Evolutionary conservation across 2,888 invertebrate species (phyloP).

Genomic region (Julus scandinavius): DNA sequence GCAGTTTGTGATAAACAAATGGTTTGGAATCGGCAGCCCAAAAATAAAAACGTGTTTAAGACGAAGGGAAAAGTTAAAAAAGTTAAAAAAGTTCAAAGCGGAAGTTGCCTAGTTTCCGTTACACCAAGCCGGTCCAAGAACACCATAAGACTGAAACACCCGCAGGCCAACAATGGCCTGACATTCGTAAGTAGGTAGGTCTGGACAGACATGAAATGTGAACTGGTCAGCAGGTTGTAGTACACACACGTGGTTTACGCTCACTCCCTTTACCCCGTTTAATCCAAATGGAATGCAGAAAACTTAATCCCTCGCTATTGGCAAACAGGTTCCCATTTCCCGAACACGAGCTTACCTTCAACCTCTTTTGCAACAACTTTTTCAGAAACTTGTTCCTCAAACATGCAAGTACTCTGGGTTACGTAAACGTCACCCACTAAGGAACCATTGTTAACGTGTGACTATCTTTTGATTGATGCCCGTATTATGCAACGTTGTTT

Average conservation of each 20-base stretch:
- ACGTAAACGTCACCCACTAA: not conserved
- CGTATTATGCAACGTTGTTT: slow-evolving; percentile 24
- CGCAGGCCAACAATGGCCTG: slow-evolving; percentile 11
- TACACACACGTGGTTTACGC: slow-evolving; percentile 13
- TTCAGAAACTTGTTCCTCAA: not conserved
- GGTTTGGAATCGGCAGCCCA: not conserved
- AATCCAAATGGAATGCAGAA: not conserved
- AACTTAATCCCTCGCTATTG: not conserved
- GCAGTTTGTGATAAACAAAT: not conserved
- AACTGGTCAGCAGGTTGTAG: slow-evolving; percentile 22
- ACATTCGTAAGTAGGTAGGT: slow-evolving; percentile 43
- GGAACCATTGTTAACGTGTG: not conserved
- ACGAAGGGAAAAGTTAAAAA: no score
- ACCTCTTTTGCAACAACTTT: not conserved
- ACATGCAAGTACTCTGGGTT: not conserved
- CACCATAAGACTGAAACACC: not conserved
- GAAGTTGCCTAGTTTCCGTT: slow-evolving; percentile 13
- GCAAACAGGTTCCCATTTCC: slow-evolving; percentile 7
- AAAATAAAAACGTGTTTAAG: not conserved
- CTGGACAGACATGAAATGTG: slow-evolving; percentile 32
- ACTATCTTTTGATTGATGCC: slow-evolving; percentile 5
- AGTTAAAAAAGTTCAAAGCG: not conserved
- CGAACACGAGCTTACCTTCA: not conserved
- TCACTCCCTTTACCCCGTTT: not conserved
- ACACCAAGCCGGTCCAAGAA: not conserved